phyloP scores from a whole-genome alignment of 1,140 invertebrate genomes.

The Musca domestica region DNA sequence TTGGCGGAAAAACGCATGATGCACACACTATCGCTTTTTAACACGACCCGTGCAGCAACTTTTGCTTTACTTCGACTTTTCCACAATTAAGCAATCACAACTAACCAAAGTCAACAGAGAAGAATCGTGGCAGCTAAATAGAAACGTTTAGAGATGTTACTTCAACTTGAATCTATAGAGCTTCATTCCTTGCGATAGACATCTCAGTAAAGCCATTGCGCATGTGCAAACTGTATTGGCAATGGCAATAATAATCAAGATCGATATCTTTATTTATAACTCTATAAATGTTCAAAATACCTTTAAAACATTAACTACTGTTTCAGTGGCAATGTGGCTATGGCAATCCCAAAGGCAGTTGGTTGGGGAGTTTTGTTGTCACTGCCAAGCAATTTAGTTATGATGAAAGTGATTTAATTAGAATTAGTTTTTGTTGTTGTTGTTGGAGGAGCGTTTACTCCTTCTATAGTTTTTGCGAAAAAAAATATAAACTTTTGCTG shows the following conservation, averaged over 20 bases:
- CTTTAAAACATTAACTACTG: conserved; percentile 9
- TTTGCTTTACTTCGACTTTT: no score
- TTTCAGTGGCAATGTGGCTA: not conserved
- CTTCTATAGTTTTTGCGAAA: not conserved
- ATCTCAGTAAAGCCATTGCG: no score
- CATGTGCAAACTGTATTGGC: not conserved
- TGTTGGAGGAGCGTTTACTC: not conserved
- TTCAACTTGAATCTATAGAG: no score
- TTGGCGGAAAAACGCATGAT: no score
- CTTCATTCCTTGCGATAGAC: no score
- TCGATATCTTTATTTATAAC: conserved; percentile 20
- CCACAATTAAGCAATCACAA: conserved; percentile 20
- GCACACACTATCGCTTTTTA: no score
- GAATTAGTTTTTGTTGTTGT: not conserved
- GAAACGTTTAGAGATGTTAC: no score
- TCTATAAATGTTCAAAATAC: conserved; percentile 21
- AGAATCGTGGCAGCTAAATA: not conserved
- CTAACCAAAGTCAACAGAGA: not conserved
- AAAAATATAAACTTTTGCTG: no score
- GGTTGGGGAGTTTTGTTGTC: not conserved
- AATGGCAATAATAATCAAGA: conserved; percentile 19
- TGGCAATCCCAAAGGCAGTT: conserved; percentile 7
- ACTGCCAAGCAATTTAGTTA: not conserved
- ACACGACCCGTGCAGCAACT: no score
- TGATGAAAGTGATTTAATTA: not conserved